Conservation (phyloP, 2,113 vertebrate genomes). For the Choloepus hoffmanni region DNA sequence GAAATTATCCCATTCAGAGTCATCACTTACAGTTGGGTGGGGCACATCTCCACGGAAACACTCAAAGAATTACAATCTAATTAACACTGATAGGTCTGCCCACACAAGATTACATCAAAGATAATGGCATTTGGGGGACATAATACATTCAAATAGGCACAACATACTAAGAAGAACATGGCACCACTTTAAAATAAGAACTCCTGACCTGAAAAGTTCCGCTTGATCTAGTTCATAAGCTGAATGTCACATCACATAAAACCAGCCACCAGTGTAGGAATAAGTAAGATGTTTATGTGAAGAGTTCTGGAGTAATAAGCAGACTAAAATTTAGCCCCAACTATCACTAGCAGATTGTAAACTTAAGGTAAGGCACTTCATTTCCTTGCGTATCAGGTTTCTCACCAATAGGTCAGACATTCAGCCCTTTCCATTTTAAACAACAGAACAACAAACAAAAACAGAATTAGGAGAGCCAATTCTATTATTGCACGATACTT, state of each 20-base stretch:
- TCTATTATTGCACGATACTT: background rate
- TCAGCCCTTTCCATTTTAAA: background rate
- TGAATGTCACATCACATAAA: background rate
- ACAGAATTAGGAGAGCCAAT: background rate
- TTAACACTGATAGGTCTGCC: no score
- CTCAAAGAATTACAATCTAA: no score
- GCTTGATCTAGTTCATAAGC: background rate
- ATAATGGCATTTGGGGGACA: no score
- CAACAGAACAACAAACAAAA: background rate
- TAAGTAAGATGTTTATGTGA: background rate
- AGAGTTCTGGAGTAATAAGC: background rate
- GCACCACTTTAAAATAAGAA: background rate
- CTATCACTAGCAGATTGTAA: background rate
- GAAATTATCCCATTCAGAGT: no score
- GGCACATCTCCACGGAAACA: no score
- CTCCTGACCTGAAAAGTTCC: background rate
- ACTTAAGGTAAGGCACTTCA: background rate
- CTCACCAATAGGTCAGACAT: background rate
- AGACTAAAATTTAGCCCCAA: background rate
- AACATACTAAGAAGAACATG: background rate
- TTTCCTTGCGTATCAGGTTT: background rate
- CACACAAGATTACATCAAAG: no score
- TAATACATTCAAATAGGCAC: no score
- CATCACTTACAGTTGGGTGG: no score
- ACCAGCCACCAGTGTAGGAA: background rate